Base-by-base conservation (phyloP, 2,113 vertebrate genomes). In the Takifugu flavidus region DNA sequence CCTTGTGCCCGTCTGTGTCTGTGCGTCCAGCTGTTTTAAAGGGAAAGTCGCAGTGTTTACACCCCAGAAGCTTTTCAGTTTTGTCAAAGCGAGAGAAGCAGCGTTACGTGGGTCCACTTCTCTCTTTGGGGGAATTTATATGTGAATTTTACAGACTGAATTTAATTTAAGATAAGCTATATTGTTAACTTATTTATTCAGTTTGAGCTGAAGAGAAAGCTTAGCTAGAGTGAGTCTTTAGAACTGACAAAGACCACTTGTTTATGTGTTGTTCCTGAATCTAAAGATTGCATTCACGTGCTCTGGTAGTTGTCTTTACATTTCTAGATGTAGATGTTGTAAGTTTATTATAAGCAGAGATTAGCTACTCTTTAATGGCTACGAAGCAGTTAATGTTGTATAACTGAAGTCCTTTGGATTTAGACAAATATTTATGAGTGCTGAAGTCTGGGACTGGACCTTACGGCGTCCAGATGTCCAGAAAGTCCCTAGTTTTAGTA, bases 111-210 rank as follows among this genome's bases (percentile, higher is more conserved):
- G 52, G 70, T 54, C 59, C 71, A 60, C 70, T 20, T 27, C 28
- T 61, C 71, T 58, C 65, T 57, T 60, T 70, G 51, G 56, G 12
- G 50, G 59, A 56, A 84, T 87, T 86, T 87, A 84, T 88, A 82
- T 85, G 76, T 70, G 78, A 82, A 78, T 81, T 87, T 80, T 87
- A 74, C 62, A 86, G 71, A 84, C 76, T 72, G 58, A 83, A 68
- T 67, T 73, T 54, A 78, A 85, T 87, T 87, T 84, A 84, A 86
- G 66, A 82, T 81, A 72, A 84, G 78, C 74, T 87, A 76, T 82
- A 75, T 82, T 83, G 47, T 84, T 88, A 86, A 87, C 64, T 87
- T 89, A 88, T 89, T 88, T 67, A 71, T 65, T 80, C 70, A 49
- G 57, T 64, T 27, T 15, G 58, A 74, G 62, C 64, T 67, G 63